Evolutionary conservation across 2,113 vertebrate species (phyloP), one percentile per base, ranked within the genome.

Genomic region (Thunnus thynnus): DNA sequence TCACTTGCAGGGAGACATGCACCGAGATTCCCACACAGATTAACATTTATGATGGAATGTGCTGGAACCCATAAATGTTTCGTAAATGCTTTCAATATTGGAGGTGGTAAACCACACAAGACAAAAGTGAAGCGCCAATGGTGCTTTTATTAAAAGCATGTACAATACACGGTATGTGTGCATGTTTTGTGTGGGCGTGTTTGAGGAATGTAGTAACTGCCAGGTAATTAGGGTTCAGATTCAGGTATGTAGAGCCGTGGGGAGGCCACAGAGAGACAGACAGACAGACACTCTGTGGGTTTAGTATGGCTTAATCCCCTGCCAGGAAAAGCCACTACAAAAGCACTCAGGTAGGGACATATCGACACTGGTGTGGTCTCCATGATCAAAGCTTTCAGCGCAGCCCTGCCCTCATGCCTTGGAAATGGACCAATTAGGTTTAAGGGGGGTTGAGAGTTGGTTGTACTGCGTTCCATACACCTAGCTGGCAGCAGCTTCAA

Each of bases 351-450:
- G 90, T 86, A 86, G 77, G 77, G 66, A 90, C 89, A 86, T 66
- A 89, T 89, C 85, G 71, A 88, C 88, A 83, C 85, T 52, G 61
- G 89, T 91, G 91, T 89, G 87, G 90, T 90, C 89, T 78, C 77
- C 3, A 8, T 84, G 91, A 94, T 92, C 92, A 93, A 92, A 93
- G 92, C 88, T 88, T 84, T 91, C 90, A 88, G 75, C 77, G 10
- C 60, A 27, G 67, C 83, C 89, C 86, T 89, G 88, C 91, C 90
- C 90, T 86, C 84, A 70, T 92, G 82, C 90, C 82, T 87, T 92
- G 86, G 78, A 92, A 87, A 91, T 84, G 68, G 88, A 86, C 89
- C 92, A 94, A 93, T 92, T 94, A 91, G 78, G 84, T 66, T 64
- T 65, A 25, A 69, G 75, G 73, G 79, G 62, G 73, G 66, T 66